Evolutionary conservation across 2,888 invertebrate genomes (phyloP), one percentile per base, ranked within the genome.

Genomic region (Drosophila subsilvestris): DNA sequence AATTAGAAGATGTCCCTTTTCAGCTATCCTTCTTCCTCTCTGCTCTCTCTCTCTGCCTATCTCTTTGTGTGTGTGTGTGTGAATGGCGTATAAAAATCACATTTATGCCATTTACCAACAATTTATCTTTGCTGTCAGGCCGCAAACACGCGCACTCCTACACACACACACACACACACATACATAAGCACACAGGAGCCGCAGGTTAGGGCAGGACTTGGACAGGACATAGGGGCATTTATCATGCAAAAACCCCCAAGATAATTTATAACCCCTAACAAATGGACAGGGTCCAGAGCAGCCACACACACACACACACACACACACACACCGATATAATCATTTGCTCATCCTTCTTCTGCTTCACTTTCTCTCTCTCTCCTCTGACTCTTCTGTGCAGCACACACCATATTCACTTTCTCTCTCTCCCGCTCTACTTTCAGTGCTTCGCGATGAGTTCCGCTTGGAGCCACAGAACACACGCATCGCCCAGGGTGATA

Each of bases 361-460:
- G 50, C 37, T 54, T 56, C 65, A 49, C 58, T 54, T 54, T 65
- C 58, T 50, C 37, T 63, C 55, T 25, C 55, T 22, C 17, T 61
- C 57, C 20, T 20, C 20, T 20, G 20, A 20, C 20, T 20, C 20
- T 20, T 3, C 25, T 25, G 22, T 22, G 22, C 22, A 22, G 22
- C 22, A 22, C 22, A 22, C 3, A 22, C 25, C 25, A 25, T 25
- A 25, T 25, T 25, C 25, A 25, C 25, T 25, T 25, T 25, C 54
- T 25, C 43, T 44, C 60, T 53, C 44, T 51, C 12, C 60, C 79
- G 89, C 37, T 47, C 17, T 6, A 12, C 29, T 44, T 58, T 12
- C 94, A 96, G 98, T 97, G 82, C 93, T 98, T 57, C 95, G 97
- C 57, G 97, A 98, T 90, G 98, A 98, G 81, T 98, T 98, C 91